phyloP scores from a whole-genome alignment of 1,140 invertebrate genomes.

The Triops cancriformis region DNA sequence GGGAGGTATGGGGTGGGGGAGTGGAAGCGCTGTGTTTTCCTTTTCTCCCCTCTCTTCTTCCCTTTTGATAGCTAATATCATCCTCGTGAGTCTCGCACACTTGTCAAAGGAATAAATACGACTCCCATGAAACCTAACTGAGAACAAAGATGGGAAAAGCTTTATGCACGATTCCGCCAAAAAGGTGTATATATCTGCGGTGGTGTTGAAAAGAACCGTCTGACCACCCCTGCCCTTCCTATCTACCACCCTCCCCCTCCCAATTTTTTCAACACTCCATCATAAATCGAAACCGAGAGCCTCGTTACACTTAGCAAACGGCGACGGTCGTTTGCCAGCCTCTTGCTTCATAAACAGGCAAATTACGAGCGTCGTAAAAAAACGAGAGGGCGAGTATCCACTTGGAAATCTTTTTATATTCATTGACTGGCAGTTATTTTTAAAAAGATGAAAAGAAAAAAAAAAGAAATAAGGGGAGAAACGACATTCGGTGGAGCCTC shows the following conservation, averaged over 20 bases:
- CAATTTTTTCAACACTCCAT: neutral
- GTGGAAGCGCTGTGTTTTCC: neutral
- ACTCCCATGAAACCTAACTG: neutral
- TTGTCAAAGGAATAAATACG: conserved; percentile 11
- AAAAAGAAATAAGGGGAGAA: neutral
- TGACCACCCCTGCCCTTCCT: too few species aligned
- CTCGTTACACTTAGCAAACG: conserved; percentile 13
- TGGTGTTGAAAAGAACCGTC: neutral
- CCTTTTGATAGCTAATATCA: neutral
- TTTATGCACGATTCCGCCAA: conserved; percentile 6
- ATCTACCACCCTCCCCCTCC: neutral
- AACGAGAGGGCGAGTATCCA: neutral
- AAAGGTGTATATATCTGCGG: neutral
- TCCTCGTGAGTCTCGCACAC: conserved; percentile 8
- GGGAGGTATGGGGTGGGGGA: neutral
- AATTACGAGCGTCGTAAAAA: conserved; percentile 1
- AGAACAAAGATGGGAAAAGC: conserved; percentile 6
- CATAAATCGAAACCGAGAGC: conserved; percentile 10
- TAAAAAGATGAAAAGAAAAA: neutral
- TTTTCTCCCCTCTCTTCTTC: neutral
- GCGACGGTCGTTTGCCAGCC: conserved; percentile 3
- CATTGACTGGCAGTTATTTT: neutral
- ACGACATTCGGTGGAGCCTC: neutral
- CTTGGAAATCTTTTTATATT: conserved; percentile 3
- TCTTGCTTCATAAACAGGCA: conserved; percentile 10